These are phyloP conservation scores for Sphecodes monilicornis DNA, from an alignment of 2,888 invertebrate species.

Conservation along the genomic window DNA sequence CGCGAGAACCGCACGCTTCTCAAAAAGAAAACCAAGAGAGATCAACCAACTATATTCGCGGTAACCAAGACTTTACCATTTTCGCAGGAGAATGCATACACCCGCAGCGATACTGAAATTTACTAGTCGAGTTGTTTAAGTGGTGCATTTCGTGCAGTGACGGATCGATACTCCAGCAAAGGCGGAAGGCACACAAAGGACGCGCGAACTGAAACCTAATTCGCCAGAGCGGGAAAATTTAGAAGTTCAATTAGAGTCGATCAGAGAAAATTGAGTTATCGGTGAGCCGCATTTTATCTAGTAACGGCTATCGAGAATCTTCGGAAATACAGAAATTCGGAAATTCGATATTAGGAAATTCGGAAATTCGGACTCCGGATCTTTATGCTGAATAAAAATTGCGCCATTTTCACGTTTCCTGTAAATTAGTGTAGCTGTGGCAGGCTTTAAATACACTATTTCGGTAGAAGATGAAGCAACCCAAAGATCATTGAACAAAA, in stretches of 20 bases:
- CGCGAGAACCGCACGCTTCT: background rate
- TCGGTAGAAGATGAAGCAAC: too few relatives aligned
- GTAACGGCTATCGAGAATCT: too few relatives aligned
- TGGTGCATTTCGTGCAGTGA: conserved; percentile 54
- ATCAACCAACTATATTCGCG: background rate
- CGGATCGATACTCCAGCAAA: conserved; percentile 63
- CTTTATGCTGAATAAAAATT: too few relatives aligned
- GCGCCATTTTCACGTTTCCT: too few relatives aligned
- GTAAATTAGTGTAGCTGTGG: too few relatives aligned
- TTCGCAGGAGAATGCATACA: background rate
- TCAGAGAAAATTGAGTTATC: background rate
- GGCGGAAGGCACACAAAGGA: conserved; percentile 54
- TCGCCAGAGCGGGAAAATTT: background rate
- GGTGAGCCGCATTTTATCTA: background rate
- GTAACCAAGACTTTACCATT: background rate
- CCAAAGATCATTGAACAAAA: too few relatives aligned
- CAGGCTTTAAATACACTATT: too few relatives aligned
- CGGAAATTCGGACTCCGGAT: too few relatives aligned
- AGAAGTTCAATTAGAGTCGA: background rate
- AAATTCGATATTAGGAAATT: too few relatives aligned
- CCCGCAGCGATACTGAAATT: conserved; percentile 40
- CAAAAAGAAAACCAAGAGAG: background rate
- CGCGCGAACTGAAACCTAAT: conserved; percentile 34
- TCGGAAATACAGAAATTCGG: too few relatives aligned
- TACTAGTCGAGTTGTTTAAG: conserved; percentile 43